A percentile compares a stretch with the other conserved stretches of the same genome.
Conservation (phyloP, 1,140 invertebrate genomes). For the Diachasma alloeum region DNA sequence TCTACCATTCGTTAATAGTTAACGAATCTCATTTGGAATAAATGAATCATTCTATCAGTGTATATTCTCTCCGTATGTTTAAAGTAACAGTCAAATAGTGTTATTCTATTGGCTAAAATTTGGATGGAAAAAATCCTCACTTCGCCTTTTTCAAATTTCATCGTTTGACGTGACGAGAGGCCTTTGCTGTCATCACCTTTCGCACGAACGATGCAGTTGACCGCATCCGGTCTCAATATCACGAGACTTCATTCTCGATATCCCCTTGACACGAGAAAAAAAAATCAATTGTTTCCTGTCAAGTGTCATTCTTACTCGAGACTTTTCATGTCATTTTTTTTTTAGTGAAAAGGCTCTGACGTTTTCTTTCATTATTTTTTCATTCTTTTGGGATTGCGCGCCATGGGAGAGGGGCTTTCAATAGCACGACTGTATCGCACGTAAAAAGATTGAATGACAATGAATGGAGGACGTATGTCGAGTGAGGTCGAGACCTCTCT, state of each 20-base stretch:
- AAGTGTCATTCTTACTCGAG: slow-evolving; percentile 1
- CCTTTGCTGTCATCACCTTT: not conserved
- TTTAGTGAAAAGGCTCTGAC: slow-evolving; percentile 2
- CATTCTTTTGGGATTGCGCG: not conserved
- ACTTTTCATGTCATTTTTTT: slow-evolving; percentile 19
- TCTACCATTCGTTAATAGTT: too few relatives aligned
- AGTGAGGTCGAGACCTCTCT: not conserved
- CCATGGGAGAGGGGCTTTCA: not conserved
- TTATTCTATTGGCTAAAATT: too few relatives aligned
- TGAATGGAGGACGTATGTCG: slow-evolving; percentile 7
- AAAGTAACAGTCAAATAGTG: too few relatives aligned
- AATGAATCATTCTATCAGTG: too few relatives aligned
- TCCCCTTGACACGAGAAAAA: slow-evolving; percentile 1
- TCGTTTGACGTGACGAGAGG: not conserved
- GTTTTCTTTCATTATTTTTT: not conserved
- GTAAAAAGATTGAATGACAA: slow-evolving; percentile 24
- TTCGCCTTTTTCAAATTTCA: too few relatives aligned
- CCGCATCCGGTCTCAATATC: slow-evolving; percentile 16
- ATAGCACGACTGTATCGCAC: not conserved
- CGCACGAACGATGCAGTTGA: not conserved
- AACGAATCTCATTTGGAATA: too few relatives aligned
- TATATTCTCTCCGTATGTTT: too few relatives aligned
- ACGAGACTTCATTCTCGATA: not conserved
- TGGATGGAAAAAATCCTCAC: too few relatives aligned
- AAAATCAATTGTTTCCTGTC: slow-evolving; percentile 22